Evolutionary conservation across 2,888 invertebrate genomes (phyloP), one percentile per base, ranked within the genome.

Genomic region (Scrobipalpa costella): DNA sequence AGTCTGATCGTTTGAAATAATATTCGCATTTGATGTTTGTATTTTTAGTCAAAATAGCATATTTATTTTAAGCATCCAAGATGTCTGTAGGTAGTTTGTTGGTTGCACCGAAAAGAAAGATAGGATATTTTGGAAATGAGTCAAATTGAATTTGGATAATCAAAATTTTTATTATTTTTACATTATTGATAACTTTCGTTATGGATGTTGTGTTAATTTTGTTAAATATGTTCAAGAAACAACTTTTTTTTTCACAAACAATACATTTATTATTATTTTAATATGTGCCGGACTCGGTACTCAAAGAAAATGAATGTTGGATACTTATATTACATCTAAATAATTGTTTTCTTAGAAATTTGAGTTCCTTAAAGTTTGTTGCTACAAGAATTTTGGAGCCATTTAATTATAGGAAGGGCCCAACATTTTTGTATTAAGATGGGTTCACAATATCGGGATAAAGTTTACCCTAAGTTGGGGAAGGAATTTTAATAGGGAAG

Each of bases 401-500:
- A 60, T 60, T 60, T 60, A 60, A 60, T 60, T 60, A 60, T 60
- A 15, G 17, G 44, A 60, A 60, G 60, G 47, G 47, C n/a, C 19
- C 17, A 36, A 15, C 34, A 63, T 61, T 61, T 64, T 64, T 61
- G 57, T 61, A 57, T 61, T 49, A 60, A 47, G 58, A 61, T 57
- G 60, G 61, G 61, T 50, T 55, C 47, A 52, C 57, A 38, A 64
- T 59, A 55, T 77, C 68, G 68, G 73, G 76, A 76, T 79, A 77
- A 82, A 83, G 77, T 83, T 83, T 84, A 74, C 72, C 73, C 52
- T 66, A 75, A 82, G 77, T 84, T 80, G 73, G 73, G 75, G 72
- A 77, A 86, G 86, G 84, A 86, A 88, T 89, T 88, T 88, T 84
- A 86, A 88, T 85, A 85, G 84, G 77, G 81, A 80, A 83, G 80